Evolutionary conservation across 2,113 vertebrate species (phyloP).

Genomic region (Ctenomys sociabilis): DNA sequence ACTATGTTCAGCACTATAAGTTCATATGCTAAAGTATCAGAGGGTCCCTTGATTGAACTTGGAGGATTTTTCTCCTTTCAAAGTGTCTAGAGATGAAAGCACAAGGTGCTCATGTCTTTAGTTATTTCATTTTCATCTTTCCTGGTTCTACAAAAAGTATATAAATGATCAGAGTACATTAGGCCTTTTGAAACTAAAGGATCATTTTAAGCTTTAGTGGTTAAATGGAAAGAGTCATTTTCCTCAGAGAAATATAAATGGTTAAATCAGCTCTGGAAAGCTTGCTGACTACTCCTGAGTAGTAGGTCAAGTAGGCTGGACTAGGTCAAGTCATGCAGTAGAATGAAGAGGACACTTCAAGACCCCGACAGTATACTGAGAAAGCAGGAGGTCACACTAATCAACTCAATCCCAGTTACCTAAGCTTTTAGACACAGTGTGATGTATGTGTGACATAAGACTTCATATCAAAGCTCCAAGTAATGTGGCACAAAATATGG

Average conservation of each 20-base stretch:
- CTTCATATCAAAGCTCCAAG: not conserved
- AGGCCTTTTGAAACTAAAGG: slow-evolving; percentile 19
- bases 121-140: slow-evolving; percentile 37
- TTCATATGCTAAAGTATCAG: slow-evolving; percentile 29
- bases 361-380: not conserved
- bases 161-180: not conserved
- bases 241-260: not conserved
- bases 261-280: not conserved
- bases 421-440: not conserved
- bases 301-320: too few relatives aligned
- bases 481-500: not conserved
- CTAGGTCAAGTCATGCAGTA: not conserved
- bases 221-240: not conserved
- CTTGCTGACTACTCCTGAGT: not conserved
- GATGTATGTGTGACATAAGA: not conserved
- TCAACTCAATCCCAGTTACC: not conserved
- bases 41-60: not conserved
- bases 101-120: not conserved
- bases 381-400: too few relatives aligned
- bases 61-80: not conserved
- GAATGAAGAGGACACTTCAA: not conserved
- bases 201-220: slow-evolving; percentile 28
- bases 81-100: not conserved
- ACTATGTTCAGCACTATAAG: not conserved
- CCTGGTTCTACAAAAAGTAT: not conserved